Evolutionary conservation across 2,113 vertebrate species (phyloP).

Genomic region (Oreochromis niloticus): DNA sequence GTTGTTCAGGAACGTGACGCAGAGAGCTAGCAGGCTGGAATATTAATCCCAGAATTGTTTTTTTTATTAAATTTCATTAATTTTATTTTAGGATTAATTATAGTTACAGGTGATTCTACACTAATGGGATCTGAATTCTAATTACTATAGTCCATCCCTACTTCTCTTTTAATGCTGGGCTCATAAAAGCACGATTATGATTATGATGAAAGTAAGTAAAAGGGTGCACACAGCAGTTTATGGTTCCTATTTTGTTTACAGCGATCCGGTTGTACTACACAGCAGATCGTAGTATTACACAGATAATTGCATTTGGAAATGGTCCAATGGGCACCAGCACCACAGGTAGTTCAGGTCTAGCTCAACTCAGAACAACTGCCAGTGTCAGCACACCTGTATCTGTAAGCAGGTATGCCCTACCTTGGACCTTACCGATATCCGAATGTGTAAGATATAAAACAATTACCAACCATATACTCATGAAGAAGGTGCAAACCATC

Average conservation of each 20-base stretch:
- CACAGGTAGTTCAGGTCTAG: not conserved
- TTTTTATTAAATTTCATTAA: not conserved
- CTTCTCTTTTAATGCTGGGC: not conserved
- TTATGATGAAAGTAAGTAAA: not conserved
- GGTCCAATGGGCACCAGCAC: not conserved
- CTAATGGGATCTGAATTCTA: not conserved
- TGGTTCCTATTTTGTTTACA: not conserved
- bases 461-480: not conserved
- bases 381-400: not conserved
- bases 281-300: not conserved
- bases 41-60: not conserved
- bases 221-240: not conserved
- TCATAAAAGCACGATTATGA: not conserved
- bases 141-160: not conserved
- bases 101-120: not conserved
- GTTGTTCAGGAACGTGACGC: not conserved
- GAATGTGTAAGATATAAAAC: not conserved
- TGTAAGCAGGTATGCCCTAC: not conserved
- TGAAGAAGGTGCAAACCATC: not conserved
- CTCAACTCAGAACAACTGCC: not conserved
- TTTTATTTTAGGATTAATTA: not conserved
- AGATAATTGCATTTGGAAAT: not conserved
- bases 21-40: accelerated
- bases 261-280: not conserved
- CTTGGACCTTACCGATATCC: not conserved